A percentile compares a stretch with the other conserved stretches of the same genome.
Evolutionary conservation across 2,797 vertebrate genomes (phyloP).

Genomic region (Pangasius djambal): DNA sequence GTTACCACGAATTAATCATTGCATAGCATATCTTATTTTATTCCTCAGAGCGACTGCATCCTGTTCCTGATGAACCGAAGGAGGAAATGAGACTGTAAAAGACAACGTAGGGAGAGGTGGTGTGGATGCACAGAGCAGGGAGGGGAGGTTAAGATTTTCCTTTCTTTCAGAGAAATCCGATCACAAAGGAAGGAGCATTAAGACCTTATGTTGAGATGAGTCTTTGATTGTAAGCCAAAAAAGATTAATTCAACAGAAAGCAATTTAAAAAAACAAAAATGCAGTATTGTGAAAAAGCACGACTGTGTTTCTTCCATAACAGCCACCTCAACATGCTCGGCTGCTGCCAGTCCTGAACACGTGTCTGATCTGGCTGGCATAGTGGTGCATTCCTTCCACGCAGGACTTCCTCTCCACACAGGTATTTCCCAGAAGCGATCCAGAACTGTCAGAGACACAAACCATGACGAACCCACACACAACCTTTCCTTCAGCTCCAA

Average conservation of each 20-base stretch:
- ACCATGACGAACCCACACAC: not conserved
- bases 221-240: not conserved
- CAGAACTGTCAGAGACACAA: conserved; percentile 8
- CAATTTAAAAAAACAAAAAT: not conserved
- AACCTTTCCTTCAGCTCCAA: not conserved
- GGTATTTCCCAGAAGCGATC: conserved; percentile 54
- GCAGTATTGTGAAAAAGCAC: not conserved
- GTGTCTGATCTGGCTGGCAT: conserved; percentile 55
- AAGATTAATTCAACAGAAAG: not conserved
- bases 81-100: conserved; percentile 14
- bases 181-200: not conserved
- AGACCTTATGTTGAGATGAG: not conserved
- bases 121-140: conserved; percentile 20
- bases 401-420: conserved; percentile 55
- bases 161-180: conserved; percentile 12
- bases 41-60: conserved; percentile 19
- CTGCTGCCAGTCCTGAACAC: conserved; percentile 34
- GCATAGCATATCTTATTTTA: conserved; percentile 16
- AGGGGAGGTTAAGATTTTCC: conserved; percentile 10
- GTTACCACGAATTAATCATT: conserved; percentile 27
- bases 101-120: conserved; percentile 35
- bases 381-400: conserved; percentile 58
- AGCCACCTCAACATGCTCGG: not conserved
- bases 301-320: conserved; percentile 6
- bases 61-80: conserved; percentile 27